These are phyloP conservation scores for Chloroclysta siterata DNA, from an alignment of 2,888 invertebrate genomes.

Conservation along the genomic window DNA sequence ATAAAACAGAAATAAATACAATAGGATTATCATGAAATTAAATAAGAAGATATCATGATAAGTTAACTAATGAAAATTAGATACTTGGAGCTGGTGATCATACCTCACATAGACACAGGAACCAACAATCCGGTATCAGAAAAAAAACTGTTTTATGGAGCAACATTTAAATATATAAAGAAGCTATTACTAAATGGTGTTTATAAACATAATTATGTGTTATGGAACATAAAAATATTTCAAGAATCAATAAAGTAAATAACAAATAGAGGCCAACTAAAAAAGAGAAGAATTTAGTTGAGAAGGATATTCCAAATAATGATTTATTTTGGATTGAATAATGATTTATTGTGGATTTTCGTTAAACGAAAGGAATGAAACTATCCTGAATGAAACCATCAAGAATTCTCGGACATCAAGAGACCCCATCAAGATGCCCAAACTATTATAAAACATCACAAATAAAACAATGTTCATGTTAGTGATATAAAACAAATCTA, in stretches of 20 bases:
- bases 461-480: not conserved
- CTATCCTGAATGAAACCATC: not conserved
- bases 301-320: not conserved
- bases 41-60: conserved; percentile 8
- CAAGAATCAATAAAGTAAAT: not conserved
- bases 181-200: not conserved
- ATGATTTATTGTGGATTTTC: not conserved
- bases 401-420: not conserved
- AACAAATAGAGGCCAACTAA: not conserved
- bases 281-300: not conserved
- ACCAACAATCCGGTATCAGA: not conserved
- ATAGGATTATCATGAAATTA: conserved; percentile 13
- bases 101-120: not conserved
- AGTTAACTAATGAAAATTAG: not conserved
- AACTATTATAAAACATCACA: not conserved
- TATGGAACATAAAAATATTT: not conserved
- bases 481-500: not conserved
- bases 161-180: not conserved
- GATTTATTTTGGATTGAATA: not conserved
- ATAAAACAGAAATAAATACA: conserved; percentile 6
- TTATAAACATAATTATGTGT: not conserved
- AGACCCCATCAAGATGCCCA: not conserved
- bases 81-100: not conserved
- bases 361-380: not conserved
- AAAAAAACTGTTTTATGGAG: not conserved